Base-by-base conservation (phyloP, 1,140 invertebrate species). In the Apis laboriosa region DNA sequence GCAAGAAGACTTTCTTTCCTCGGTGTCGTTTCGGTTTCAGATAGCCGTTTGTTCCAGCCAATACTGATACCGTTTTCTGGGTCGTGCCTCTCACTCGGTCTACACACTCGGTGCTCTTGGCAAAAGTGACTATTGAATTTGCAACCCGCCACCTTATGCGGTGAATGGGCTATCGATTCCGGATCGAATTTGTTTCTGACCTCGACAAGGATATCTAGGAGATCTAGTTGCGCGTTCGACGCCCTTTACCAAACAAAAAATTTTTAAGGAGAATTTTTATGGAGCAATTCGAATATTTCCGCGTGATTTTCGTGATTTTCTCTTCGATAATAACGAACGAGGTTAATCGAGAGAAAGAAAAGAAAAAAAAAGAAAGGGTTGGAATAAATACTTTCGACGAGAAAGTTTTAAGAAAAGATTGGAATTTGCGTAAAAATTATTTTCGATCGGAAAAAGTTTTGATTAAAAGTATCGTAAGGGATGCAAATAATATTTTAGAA, bases 21-120 rank as follows among this genome's bases (percentile, higher is more conserved):
- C 5, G 34, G 34, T 43, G 58, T 21, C 63, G 55, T 84, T 81
- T 84, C 75, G 68, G 68, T 88, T 84, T 89, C 88, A 86, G 77
- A 53, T 79, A 77, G 85, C 61, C 70, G 64, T 77, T 80, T 74
- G 79, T 74, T 73, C 70, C 78, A 78, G 55, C 73, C 66, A 77
- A 78, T 28, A 78, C 77, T 80, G 53, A 79, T 66, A 80, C 75
- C 70, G 51, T 88, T 89, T 92, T 91, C 83, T 90, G 77, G 86
- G 88, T 91, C 89, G 88, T 76, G 81, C 90, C 89, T 92, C 91
- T 92, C 90, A 91, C 91, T 88, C 34, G 88, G 79, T 86, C 85
- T 88, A 84, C 64, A 61, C 73, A 80, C 63, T 43, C 34, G 34
- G 12, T 21, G 55, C 73, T 58, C 28, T 58, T 58, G 72, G 83